Conservation (phyloP, 1,140 invertebrate genomes). For the Periplaneta americana region DNA sequence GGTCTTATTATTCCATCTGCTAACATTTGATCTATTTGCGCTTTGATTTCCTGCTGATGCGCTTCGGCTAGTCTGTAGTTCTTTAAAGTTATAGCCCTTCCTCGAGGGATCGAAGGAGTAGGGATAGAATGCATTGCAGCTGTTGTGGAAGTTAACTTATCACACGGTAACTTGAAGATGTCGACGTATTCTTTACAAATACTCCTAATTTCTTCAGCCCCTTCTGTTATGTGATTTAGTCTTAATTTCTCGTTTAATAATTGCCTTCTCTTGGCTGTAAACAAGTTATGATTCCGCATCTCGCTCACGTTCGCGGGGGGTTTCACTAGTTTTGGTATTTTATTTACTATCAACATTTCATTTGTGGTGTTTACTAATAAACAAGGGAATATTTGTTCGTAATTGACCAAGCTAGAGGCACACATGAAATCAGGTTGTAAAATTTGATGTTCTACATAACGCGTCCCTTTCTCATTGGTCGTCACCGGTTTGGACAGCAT, state of each 20-base stretch:
- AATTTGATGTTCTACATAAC: too few species aligned
- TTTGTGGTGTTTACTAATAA: neutral
- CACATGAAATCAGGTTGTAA: too few species aligned
- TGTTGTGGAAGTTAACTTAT: neutral
- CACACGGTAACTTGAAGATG: conserved; percentile 1
- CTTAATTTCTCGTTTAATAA: neutral
- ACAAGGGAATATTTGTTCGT: neutral
- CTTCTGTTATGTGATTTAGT: neutral
- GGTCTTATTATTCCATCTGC: neutral
- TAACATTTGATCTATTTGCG: neutral
- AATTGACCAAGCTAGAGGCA: neutral
- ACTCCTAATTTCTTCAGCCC: neutral
- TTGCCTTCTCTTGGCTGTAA: neutral
- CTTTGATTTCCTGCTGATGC: neutral
- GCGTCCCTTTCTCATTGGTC: too few species aligned
- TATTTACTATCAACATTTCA: neutral
- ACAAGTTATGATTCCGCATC: neutral
- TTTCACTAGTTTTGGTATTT: neutral
- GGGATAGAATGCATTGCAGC: too few species aligned
- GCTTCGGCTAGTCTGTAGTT: conserved; percentile 3
- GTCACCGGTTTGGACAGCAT: too few species aligned
- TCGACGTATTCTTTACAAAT: neutral
- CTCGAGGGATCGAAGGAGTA: too few species aligned
- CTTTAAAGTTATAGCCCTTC: too few species aligned
- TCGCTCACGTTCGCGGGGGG: neutral